phyloP scores from a whole-genome alignment of 2,797 vertebrate species.

The Liparis tanakae region DNA sequence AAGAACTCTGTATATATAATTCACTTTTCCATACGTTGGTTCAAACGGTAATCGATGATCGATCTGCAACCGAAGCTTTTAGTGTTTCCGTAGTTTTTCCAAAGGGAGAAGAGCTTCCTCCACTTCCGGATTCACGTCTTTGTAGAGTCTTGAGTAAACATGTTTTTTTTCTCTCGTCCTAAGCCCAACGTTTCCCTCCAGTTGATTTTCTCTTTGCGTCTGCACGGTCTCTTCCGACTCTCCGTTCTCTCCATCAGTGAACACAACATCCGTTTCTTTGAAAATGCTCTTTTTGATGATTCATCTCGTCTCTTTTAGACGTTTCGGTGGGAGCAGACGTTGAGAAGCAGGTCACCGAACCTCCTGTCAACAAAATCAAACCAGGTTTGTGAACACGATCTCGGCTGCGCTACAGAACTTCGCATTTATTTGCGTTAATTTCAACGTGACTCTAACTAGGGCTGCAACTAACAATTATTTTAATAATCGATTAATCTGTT shows the following conservation, averaged over 20 bases:
- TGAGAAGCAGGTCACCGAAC: slow-evolving; percentile 56
- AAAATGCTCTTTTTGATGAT: slow-evolving; percentile 9
- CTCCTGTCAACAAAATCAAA: slow-evolving; percentile 55
- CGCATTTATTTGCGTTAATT: not conserved
- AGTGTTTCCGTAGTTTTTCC: not conserved
- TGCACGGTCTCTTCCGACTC: slow-evolving; percentile 5
- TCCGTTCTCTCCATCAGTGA: not conserved
- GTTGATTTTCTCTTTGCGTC: not conserved
- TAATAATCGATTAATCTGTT: too few relatives aligned
- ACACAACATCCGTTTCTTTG: not conserved
- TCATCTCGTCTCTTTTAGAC: slow-evolving; percentile 53
- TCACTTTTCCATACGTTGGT: not conserved
- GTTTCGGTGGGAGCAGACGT: slow-evolving; percentile 52
- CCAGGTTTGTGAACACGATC: slow-evolving; percentile 66
- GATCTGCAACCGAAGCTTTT: slow-evolving; percentile 8
- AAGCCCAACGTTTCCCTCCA: not conserved
- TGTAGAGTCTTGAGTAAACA: not conserved
- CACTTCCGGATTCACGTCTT: not conserved
- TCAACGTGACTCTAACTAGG: not conserved
- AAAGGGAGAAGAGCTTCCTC: not conserved
- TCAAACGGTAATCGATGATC: slow-evolving; percentile 8
- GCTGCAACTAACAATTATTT: too few relatives aligned
- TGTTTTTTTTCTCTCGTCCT: not conserved
- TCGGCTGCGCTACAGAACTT: not conserved
- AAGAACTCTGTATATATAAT: too few relatives aligned